Evolutionary conservation across 2,888 invertebrate species (phyloP).

Genomic region (Apotomis turbidana): DNA sequence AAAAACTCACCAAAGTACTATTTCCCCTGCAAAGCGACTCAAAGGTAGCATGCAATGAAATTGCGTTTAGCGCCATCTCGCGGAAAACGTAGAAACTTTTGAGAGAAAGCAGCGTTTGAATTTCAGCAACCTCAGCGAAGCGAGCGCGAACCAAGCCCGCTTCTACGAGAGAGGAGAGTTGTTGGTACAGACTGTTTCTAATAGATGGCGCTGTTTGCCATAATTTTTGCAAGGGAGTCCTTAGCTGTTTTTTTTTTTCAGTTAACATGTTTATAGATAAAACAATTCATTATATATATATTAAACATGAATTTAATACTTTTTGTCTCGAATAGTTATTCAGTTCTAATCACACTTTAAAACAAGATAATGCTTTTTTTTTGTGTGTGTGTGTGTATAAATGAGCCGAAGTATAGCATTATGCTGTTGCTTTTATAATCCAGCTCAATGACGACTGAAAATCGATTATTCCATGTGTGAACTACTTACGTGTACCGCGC

Average conservation of each 20-base stretch:
- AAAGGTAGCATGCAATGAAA: not conserved
- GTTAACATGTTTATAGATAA: too few relatives aligned
- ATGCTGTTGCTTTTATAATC: not conserved
- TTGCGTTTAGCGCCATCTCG: constrained; percentile 31
- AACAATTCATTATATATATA: too few relatives aligned
- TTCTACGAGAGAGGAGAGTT: not conserved
- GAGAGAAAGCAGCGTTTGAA: constrained; percentile 22
- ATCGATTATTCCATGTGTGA: constrained; percentile 19
- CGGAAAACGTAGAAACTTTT: constrained; percentile 1
- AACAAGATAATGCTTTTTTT: too few relatives aligned
- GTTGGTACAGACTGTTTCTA: constrained; percentile 39
- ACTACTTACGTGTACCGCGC: constrained; percentile 20
- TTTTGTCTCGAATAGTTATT: too few relatives aligned
- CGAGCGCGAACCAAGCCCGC: not conserved
- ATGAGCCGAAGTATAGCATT: not conserved
- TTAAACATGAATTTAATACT: not conserved
- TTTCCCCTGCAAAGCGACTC: not conserved
- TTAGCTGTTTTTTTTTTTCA: not conserved
- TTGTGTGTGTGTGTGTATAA: not conserved
- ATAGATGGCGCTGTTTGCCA: constrained; percentile 56
- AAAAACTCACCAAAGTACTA: not conserved
- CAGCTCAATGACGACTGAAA: constrained; percentile 19
- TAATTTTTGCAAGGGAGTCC: not conserved
- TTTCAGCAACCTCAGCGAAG: constrained; percentile 25
- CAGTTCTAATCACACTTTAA: not conserved